Evolutionary conservation across 2,888 invertebrate genomes (phyloP).

Genomic region (Theristus sp.): DNA sequence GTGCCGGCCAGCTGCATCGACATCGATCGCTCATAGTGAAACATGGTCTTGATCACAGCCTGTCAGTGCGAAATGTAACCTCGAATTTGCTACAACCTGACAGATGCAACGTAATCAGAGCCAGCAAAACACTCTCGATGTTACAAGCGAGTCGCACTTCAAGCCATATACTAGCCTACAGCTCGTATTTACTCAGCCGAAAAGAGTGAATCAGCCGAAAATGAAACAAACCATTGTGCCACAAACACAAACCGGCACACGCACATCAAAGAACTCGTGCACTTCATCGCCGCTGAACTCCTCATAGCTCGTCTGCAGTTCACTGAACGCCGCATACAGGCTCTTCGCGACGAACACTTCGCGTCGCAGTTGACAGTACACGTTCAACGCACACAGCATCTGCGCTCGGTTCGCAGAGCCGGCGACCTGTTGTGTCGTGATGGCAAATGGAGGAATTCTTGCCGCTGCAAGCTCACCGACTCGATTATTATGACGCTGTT

Average conservation of each 20-base stretch:
- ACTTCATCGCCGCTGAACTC: neutral
- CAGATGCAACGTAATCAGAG: too few species aligned
- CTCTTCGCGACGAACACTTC: neutral
- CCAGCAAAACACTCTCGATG: too few species aligned
- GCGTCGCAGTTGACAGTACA: neutral
- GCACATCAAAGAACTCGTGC: neutral
- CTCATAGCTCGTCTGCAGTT: neutral
- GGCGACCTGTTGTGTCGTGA: neutral
- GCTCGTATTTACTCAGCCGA: too few species aligned
- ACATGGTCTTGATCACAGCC: too few species aligned
- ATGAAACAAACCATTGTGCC: too few species aligned
- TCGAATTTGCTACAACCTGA: too few species aligned
- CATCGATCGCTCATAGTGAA: constrained; percentile 16
- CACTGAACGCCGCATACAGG: neutral
- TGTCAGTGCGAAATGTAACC: too few species aligned
- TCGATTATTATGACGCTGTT: neutral
- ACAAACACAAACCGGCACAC: too few species aligned
- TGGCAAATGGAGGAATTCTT: neutral
- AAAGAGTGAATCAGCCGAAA: too few species aligned
- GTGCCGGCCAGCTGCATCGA: constrained; percentile 55
- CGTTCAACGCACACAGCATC: neutral
- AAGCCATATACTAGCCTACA: too few species aligned
- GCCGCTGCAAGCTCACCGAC: neutral
- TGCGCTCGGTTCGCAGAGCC: neutral
- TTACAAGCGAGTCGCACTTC: too few species aligned